Base-by-base conservation (phyloP, 2,888 invertebrate genomes). In the Prenolepis imparis region DNA sequence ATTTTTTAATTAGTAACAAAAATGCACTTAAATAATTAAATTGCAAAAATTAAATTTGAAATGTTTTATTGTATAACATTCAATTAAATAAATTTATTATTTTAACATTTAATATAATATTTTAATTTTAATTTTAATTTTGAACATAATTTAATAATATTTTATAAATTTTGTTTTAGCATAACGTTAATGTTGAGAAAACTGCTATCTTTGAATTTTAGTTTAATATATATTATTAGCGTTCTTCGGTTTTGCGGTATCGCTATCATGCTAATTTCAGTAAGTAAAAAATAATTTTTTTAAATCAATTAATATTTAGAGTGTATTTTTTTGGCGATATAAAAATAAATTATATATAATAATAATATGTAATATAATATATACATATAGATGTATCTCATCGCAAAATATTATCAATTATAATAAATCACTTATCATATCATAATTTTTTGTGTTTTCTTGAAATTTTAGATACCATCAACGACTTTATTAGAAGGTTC, bases 211-310 rank as follows among this genome's bases (percentile, higher is more conserved):
- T 44, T 87, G 5, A 88, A 90, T 36, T 81, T 91, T 24, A 85
- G 85, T n/a, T 1, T 89, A 5, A 81, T 91, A 12, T 91, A 91
- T 39, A 21, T 89, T 21, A 86, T 83, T 59, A 90, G 81, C 28
- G 87, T 91, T 59, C 83, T 91, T 32, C 86, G 87, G 36, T 89
- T 92, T 67, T 91, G 90, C 36, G 88, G 91, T 67, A 15, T 90
- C 41, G 90, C 85, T 3, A 86, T 87, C 8, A 84, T 88, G 73
- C 0, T 91, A 3, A 64, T 90, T 57, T 83, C 80, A 77, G 92
- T 92, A 85, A 85, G 88, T 44, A 41, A 63, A 24, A 57, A 64
- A 21, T 12, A 39, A 39, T 32, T 18, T 6, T n/a, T 36, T 32
- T 55, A 55, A 21, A 36, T 11, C 36, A 36, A 36, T 36, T 36